Evolutionary conservation across 2,888 invertebrate species (phyloP).

Genomic region (Aphidoletes aphidimyza): DNA sequence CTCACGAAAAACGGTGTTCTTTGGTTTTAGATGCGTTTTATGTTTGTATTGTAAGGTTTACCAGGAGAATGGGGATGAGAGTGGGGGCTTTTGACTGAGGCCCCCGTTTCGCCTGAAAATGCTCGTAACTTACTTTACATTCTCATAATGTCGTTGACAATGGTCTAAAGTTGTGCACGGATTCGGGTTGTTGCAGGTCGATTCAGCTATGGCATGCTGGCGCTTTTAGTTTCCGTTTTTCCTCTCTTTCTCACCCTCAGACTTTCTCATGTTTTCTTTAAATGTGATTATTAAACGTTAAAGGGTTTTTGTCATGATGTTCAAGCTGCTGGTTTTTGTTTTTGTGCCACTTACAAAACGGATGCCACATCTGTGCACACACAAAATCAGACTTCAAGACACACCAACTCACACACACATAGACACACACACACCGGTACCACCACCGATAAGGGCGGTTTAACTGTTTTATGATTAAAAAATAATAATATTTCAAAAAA

Average conservation of each 20-base stretch:
- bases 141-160: neutral
- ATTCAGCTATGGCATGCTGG: neutral
- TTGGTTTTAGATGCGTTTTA: too few species aligned
- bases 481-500: neutral
- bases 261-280: neutral
- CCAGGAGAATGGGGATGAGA: too few species aligned
- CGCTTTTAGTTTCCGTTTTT: too few species aligned
- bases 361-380: neutral
- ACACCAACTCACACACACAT: neutral
- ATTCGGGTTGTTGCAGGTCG: neutral
- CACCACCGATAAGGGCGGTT: too few species aligned
- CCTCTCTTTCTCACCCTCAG: too few species aligned
- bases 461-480: neutral
- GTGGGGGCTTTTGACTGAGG: too few species aligned
- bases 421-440: neutral
- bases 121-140: conserved; percentile 3
- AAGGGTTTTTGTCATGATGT: neutral
- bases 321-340: neutral
- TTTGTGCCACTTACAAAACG: neutral
- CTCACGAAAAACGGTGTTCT: too few species aligned
- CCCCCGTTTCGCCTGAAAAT: neutral
- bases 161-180: neutral
- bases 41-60: neutral
- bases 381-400: too few species aligned
- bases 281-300: neutral